Evolutionary conservation across 23 tunicate species (phyloP).

Genomic region (Trididemnum clinides): DNA sequence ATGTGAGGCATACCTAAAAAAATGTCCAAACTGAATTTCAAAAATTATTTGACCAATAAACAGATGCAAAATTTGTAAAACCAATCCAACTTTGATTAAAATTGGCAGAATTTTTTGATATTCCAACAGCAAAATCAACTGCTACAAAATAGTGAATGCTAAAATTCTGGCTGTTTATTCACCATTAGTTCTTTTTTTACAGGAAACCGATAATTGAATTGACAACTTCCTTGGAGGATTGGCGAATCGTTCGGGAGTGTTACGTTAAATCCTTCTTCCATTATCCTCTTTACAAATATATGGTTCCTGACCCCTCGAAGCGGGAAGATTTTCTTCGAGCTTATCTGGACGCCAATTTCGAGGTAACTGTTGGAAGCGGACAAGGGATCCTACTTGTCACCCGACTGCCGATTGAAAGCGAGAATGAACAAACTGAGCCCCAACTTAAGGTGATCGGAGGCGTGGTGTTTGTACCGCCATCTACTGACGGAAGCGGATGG

Average conservation of each 20-base stretch:
- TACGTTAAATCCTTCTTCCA: slow-evolving; percentile 61
- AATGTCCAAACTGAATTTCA: too few relatives aligned
- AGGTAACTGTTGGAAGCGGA: slow-evolving; percentile 69
- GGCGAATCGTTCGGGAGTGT: slow-evolving; percentile 58
- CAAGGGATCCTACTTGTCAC: slow-evolving; percentile 33
- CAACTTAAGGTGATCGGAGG: slow-evolving; percentile 46
- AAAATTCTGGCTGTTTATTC: too few relatives aligned
- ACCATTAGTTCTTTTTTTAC: not conserved
- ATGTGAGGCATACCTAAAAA: too few relatives aligned
- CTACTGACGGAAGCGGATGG: slow-evolving; percentile 86
- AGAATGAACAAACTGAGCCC: not conserved
- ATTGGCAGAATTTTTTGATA: too few relatives aligned
- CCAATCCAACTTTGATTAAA: too few relatives aligned
- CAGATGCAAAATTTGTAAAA: too few relatives aligned
- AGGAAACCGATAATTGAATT: slow-evolving; percentile 22
- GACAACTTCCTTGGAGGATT: slow-evolving; percentile 52
- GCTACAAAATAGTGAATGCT: too few relatives aligned
- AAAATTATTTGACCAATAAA: too few relatives aligned
- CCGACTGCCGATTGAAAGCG: not conserved
- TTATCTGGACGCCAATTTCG: slow-evolving; percentile 83
- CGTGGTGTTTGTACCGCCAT: slow-evolving; percentile 60
- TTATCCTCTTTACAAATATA: slow-evolving; percentile 83
- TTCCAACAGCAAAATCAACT: too few relatives aligned
- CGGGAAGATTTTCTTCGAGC: slow-evolving; percentile 80
- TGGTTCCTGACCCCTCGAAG: slow-evolving; percentile 69